Evolutionary conservation across 2,888 invertebrate species (phyloP), one percentile per base, ranked within the genome.

Genomic region (Dexiosoma caninum): DNA sequence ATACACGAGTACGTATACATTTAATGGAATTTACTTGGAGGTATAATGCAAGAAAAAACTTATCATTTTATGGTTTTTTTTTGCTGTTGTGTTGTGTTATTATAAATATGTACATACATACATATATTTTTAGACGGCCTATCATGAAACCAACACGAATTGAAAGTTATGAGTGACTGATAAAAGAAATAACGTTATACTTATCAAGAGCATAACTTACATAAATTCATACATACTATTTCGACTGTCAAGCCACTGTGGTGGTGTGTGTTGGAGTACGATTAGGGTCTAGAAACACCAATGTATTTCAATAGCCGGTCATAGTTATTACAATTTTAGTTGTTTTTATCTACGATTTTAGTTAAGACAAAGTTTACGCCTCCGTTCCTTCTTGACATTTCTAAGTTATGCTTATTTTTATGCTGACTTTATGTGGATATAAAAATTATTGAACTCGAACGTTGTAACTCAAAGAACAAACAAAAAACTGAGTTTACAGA

Each of bases 151-250:
- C 77, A 64, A 51, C 71, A 37, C n/a, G 3, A 76, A 67, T 64
- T 69, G 62, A 77, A 71, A 74, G 72, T 81, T 77, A 81, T 77
- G 69, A 77, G 67, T 69, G 42, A 70, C 44, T 74, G 77, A 81
- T 81, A 79, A 79, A 81, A 77, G 70, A 66, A 57, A 14, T 16
- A 62, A 62, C 53, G 35, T 57, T 21, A 57, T 51, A 37, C n/a
- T 46, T 60, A 76, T 67, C 23, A 57, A 37, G 21, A 23, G 14
- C 46, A 46, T 2, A 46, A 55, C 9, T 35, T 23, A 40, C 2
- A 10, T 37, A 37, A 4, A 2, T 37, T 12, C n/a, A n/a, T 12
- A n/a, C 12, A 37, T 12, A 37, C 5, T 40, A 23, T 53, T 1
- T 37, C 30, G 14, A 40, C 16, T 44, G 19, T 46, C 21, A 55